phyloP scores from a whole-genome alignment of 2,888 invertebrate genomes.

The Andricus quercusramuli region DNA sequence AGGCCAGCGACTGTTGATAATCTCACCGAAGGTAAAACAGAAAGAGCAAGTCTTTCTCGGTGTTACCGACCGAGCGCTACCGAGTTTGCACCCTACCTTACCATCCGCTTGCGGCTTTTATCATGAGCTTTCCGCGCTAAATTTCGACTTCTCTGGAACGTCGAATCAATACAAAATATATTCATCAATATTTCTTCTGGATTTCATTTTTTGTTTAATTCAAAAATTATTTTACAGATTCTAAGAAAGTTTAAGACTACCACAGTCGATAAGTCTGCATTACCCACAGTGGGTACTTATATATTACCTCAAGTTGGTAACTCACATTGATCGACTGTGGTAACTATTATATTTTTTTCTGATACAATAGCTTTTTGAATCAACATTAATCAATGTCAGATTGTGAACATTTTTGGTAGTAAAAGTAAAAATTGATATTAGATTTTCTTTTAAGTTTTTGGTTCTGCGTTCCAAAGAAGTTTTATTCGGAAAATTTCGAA shows the following conservation, averaged over 20 bases:
- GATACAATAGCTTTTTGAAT: too few relatives aligned
- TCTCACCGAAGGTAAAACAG: conserved; percentile 79
- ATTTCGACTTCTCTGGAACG: conserved; percentile 49
- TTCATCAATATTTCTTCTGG: background rate
- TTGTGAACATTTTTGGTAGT: too few relatives aligned
- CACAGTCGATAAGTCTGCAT: background rate
- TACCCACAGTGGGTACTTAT: background rate
- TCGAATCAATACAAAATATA: background rate
- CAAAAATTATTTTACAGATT: background rate
- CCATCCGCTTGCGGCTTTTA: conserved; percentile 71
- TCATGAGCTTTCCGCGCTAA: conserved; percentile 61
- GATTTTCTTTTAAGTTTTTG: background rate
- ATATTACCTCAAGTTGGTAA: background rate
- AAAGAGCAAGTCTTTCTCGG: conserved; percentile 46
- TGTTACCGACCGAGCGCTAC: conserved; percentile 59
- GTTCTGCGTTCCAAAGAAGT: background rate
- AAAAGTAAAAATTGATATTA: too few relatives aligned
- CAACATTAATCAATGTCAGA: too few relatives aligned
- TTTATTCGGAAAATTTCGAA: background rate
- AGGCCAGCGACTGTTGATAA: conserved; percentile 80
- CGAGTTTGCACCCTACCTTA: conserved; percentile 74
- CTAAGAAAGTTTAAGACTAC: background rate
- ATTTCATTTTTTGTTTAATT: background rate
- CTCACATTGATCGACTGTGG: background rate
- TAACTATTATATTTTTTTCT: background rate